phyloP scores from a whole-genome alignment of 1,140 invertebrate species.

The Dreissena polymorpha region DNA sequence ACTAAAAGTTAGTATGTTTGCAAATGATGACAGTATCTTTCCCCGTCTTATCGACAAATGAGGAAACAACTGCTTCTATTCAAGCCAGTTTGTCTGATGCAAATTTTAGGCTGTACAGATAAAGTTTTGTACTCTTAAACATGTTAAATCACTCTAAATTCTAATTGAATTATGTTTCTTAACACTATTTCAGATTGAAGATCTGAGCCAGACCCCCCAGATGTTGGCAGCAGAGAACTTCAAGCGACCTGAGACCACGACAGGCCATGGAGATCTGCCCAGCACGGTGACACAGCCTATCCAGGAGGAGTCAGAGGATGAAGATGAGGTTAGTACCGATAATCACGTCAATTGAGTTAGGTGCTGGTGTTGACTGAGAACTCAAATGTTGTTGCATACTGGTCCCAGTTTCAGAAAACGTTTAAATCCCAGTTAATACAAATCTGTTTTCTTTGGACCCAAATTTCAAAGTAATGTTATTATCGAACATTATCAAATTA shows the following conservation, averaged over 20 bases:
- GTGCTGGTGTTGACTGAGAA: too few species aligned
- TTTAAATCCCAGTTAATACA: too few species aligned
- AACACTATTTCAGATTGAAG: conserved; percentile 90
- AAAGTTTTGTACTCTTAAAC: too few species aligned
- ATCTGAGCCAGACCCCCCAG: conserved; percentile 99
- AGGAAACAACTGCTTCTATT: conserved; percentile 51
- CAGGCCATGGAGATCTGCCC: conserved; percentile 67
- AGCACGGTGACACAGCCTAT: conserved; percentile 77
- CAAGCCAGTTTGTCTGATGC: conserved; percentile 64
- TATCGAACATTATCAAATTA: too few species aligned
- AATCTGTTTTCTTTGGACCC: too few species aligned
- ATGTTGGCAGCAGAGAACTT: conserved; percentile 99
- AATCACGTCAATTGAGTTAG: too few species aligned
- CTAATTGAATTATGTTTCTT: too few species aligned
- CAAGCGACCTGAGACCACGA: conserved; percentile 73
- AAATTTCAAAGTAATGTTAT: too few species aligned
- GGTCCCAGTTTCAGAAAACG: too few species aligned
- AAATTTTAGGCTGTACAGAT: too few species aligned
- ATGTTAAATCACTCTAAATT: too few species aligned
- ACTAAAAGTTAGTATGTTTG: conserved; percentile 14
- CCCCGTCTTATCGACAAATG: conserved; percentile 69
- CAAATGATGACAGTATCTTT: conserved; percentile 66
- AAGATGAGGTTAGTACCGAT: conserved; percentile 80
- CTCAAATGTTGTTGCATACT: too few species aligned
- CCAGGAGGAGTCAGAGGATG: conserved; percentile 81